phyloP scores from a whole-genome alignment of 2,797 vertebrate species.

The Cirrhinus molitorella region DNA sequence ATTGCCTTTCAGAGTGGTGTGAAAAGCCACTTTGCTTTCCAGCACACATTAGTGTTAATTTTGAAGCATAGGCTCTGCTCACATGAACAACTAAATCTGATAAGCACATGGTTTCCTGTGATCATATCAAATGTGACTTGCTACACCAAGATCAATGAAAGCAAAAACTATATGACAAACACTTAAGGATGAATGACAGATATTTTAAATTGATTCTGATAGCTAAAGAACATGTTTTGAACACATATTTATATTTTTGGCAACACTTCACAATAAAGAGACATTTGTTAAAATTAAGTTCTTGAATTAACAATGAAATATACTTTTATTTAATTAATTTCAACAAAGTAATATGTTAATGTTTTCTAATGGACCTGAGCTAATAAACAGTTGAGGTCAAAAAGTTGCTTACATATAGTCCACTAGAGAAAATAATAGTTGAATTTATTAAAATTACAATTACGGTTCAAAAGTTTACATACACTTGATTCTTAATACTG shows the following conservation, averaged over 20 bases:
- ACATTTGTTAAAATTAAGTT: background rate
- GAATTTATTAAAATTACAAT: too few relatives aligned
- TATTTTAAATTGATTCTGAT: background rate
- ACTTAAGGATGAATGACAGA: background rate
- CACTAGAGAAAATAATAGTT: too few relatives aligned
- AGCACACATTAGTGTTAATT: background rate
- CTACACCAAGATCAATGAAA: background rate
- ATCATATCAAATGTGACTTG: background rate
- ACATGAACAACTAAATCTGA: background rate
- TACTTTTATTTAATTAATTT: background rate
- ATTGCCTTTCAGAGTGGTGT: background rate
- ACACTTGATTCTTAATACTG: too few relatives aligned
- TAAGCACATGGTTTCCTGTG: background rate
- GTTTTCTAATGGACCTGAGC: background rate
- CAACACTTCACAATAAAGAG: background rate
- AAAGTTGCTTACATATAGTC: too few relatives aligned
- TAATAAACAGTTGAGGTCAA: too few relatives aligned
- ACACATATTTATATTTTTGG: background rate
- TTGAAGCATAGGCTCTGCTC: background rate
- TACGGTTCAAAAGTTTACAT: too few relatives aligned
- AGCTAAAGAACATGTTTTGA: background rate
- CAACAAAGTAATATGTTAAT: background rate
- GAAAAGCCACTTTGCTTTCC: background rate
- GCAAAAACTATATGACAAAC: background rate
- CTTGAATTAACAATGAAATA: background rate